Base-by-base conservation (phyloP, 2,888 invertebrate genomes). In the Ichneumoninae sp. region DNA sequence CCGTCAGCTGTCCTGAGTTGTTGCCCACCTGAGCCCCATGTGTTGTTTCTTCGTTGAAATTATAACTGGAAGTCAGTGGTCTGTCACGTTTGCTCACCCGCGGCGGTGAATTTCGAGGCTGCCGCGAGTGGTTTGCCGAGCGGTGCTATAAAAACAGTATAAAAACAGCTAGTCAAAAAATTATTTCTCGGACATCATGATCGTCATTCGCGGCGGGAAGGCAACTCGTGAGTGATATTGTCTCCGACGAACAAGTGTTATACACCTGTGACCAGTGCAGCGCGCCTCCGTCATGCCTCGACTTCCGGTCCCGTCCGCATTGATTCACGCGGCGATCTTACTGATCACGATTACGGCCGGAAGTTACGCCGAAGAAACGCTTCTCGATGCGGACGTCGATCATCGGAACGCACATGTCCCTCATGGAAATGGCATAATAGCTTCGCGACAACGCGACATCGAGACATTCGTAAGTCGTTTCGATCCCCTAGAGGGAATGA, bases 391-490 rank as follows among this genome's bases (percentile, higher is more conserved):
- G 47, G 54, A 50, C 44, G 30, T 22, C 57, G 65, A 73, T 68
- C 75, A n/a, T 26, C 54, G 40, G 22, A 65, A 44, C 44, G 68
- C 57, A 44, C 47, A 30, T 47, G 19, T 63, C 30, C 30, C 54
- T 73, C 80, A 73, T 80, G 83, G 68, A 68, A 83, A 73, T 63
- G 68, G 16, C 52, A 44, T 60, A 13, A 22, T 26, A 52, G 73
- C 16, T 33, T 30, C 73, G 57, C 47, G 44, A 33, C 40, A 33
- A 73, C 50, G 60, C 30, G 30, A 60, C 1, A 68, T 63, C 5
- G 83, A 83, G 77, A 83, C 85, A 75, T 85, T 85, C 50, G 85
- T 85, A 76, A 85, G 85, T 71, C 30, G 57, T 47, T 74, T 26
- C 44, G 44, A 47, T 16, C 3, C 13, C 44, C 16, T 0, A 13